These are phyloP conservation scores for Epizoanthus scotinus DNA, from an alignment of 92 coral and sea anemone genomes.

Conservation along the genomic window DNA sequence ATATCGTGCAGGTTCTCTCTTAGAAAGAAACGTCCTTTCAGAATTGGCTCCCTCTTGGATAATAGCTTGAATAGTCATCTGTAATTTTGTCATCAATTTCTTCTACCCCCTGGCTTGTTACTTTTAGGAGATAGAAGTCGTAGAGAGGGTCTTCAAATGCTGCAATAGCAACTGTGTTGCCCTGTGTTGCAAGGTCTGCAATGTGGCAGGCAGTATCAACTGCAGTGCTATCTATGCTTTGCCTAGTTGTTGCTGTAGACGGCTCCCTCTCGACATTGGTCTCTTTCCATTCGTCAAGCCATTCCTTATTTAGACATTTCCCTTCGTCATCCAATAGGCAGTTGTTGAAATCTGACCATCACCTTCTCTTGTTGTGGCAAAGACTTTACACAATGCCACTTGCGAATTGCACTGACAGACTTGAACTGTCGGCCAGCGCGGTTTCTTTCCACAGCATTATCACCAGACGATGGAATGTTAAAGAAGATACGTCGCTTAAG, in stretches of 20 bases:
- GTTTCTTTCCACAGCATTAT: too few species aligned
- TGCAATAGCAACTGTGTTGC: slow-evolving; percentile 56
- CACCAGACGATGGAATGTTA: slow-evolving; percentile 55
- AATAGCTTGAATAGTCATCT: slow-evolving; percentile 55
- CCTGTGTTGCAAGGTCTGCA: slow-evolving; percentile 51
- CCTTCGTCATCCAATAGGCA: slow-evolving; percentile 49
- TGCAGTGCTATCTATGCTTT: slow-evolving; percentile 40
- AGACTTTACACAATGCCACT: slow-evolving; percentile 40
- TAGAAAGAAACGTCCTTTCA: slow-evolving; percentile 39
- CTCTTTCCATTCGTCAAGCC: slow-evolving; percentile 66
- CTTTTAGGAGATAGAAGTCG: slow-evolving; percentile 57
- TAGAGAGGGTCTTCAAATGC: slow-evolving; percentile 60
- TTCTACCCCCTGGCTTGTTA: slow-evolving; percentile 52
- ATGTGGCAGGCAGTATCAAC: slow-evolving; percentile 49
- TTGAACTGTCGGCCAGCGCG: too few species aligned
- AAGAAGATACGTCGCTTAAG: slow-evolving; percentile 50
- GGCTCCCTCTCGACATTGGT: slow-evolving; percentile 49
- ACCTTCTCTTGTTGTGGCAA: slow-evolving; percentile 22
- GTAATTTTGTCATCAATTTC: slow-evolving; percentile 47
- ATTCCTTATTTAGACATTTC: slow-evolving; percentile 54
- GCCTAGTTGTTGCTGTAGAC: slow-evolving; percentile 54
- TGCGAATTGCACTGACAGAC: slow-evolving; percentile 50
- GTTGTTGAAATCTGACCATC: slow-evolving; percentile 56
- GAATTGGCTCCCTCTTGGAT: slow-evolving; percentile 23
- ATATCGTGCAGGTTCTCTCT: slow-evolving; percentile 53